Percentiles rank a stretch among this genome's conserved stretches.
Conservation (phyloP, 2,888 invertebrate species). For the Amiota mariae region DNA sequence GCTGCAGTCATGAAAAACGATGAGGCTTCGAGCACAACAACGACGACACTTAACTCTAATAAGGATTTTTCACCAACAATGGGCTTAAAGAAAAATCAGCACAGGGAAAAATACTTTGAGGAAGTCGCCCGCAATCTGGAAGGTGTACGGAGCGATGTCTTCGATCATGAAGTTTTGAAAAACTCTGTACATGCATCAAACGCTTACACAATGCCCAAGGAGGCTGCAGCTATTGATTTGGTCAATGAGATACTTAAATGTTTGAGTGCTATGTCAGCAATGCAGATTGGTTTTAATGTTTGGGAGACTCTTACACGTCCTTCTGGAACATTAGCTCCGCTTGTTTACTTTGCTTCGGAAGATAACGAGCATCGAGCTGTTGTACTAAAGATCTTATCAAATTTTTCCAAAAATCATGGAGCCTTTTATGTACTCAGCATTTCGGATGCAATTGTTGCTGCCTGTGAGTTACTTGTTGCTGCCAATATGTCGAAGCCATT, state of each 20-base stretch:
- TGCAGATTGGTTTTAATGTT: constrained; percentile 57
- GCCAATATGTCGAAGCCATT: constrained; percentile 63
- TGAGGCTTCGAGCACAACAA: constrained; percentile 54
- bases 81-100: constrained; percentile 69
- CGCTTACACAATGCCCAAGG: constrained; percentile 67
- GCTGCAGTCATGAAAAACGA: constrained; percentile 68
- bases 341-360: constrained; percentile 69
- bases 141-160: constrained; percentile 71
- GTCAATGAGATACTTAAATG: constrained; percentile 70
- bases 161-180: constrained; percentile 69
- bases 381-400: constrained; percentile 70
- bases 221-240: constrained; percentile 62
- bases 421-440: constrained; percentile 66
- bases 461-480: constrained; percentile 68
- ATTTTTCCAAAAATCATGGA: constrained; percentile 68
- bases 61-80: constrained; percentile 44
- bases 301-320: constrained; percentile 57
- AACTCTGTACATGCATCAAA: constrained; percentile 57
- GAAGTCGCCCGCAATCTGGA: constrained; percentile 72
- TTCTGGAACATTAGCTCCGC: constrained; percentile 61
- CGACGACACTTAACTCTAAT: constrained; percentile 40
- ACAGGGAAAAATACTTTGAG: constrained; percentile 72
- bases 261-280: constrained; percentile 64
- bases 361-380: constrained; percentile 65
- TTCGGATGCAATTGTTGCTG: constrained; percentile 70